phyloP scores from a whole-genome alignment of 2,888 invertebrate genomes.

The Cylindroiulus punctatus region DNA sequence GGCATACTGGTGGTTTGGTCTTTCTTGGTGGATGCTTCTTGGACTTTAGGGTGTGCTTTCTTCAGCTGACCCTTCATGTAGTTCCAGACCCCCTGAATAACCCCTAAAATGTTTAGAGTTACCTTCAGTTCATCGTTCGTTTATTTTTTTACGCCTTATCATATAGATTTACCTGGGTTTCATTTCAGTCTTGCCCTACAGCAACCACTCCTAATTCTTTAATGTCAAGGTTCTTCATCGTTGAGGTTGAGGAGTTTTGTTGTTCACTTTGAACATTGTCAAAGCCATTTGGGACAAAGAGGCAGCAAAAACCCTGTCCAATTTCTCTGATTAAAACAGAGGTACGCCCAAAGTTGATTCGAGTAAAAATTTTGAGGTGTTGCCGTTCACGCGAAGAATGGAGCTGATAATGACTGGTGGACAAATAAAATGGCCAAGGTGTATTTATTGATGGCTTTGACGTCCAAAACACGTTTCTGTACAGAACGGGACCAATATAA shows the following conservation, averaged over 20 bases:
- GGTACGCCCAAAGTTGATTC: constrained; percentile 50
- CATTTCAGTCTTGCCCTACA: constrained; percentile 50
- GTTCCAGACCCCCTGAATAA: constrained; percentile 46
- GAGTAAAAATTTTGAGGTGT: constrained; percentile 47
- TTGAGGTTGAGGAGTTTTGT: constrained; percentile 50
- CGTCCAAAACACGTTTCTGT: constrained; percentile 3
- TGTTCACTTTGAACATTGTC: constrained; percentile 51
- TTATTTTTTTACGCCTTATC: constrained; percentile 51
- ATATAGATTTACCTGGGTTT: constrained; percentile 46
- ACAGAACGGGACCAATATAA: not conserved
- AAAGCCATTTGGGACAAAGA: constrained; percentile 52
- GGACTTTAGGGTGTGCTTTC: not conserved
- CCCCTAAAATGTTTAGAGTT: constrained; percentile 41
- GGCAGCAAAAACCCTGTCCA: constrained; percentile 46
- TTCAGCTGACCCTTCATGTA: not conserved
- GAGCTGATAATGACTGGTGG: constrained; percentile 42
- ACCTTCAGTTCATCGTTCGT: constrained; percentile 50
- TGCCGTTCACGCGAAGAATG: constrained; percentile 51
- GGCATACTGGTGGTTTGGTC: constrained; percentile 1
- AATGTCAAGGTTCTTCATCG: constrained; percentile 52
- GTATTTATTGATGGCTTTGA: constrained; percentile 34
- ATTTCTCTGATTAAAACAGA: constrained; percentile 44
- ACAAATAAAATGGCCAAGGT: not conserved
- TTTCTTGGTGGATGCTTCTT: not conserved
- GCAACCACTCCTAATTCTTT: constrained; percentile 53